Conservation (phyloP, 30 jellyfish, hydroid and myxozoan species). For the Pelagia noctiluca region DNA sequence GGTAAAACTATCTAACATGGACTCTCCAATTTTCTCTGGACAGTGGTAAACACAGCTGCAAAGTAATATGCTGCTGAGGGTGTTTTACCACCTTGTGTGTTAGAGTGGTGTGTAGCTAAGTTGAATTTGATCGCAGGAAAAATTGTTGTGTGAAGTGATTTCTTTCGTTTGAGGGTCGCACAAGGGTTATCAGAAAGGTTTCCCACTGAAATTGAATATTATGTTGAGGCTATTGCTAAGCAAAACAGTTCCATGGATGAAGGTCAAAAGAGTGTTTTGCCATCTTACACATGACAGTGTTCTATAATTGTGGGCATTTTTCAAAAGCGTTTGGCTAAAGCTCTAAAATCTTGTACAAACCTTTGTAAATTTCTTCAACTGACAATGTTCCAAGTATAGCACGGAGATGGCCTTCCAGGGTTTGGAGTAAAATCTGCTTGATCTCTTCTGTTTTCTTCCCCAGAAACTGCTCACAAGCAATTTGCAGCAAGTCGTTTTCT, state of each 20-base stretch:
- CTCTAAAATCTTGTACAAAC: slow-evolving; percentile 40
- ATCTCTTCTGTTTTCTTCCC: slow-evolving; percentile 78
- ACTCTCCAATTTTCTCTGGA: too few species aligned
- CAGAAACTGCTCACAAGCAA: slow-evolving; percentile 96
- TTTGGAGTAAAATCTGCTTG: slow-evolving; percentile 80
- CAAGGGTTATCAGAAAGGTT: not conserved
- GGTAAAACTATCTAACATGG: too few species aligned
- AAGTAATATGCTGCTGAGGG: too few species aligned
- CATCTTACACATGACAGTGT: not conserved
- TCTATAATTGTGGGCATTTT: not conserved
- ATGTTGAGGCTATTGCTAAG: too few species aligned
- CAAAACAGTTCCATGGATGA: too few species aligned
- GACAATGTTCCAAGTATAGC: slow-evolving; percentile 98
- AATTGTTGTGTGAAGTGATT: too few species aligned
- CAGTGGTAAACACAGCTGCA: too few species aligned
- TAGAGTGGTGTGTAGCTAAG: too few species aligned
- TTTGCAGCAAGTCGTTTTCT: slow-evolving; percentile 80
- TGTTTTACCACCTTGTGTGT: too few species aligned
- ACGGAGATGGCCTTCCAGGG: slow-evolving; percentile 96
- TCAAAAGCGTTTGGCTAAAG: too few species aligned
- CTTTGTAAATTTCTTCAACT: slow-evolving; percentile 96
- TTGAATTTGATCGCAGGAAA: too few species aligned
- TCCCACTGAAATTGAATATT: not conserved
- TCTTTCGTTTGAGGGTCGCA: not conserved
- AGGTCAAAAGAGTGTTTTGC: too few species aligned